Evolutionary conservation across 2,888 invertebrate species (phyloP).

Genomic region (Tetragnatha montana): DNA sequence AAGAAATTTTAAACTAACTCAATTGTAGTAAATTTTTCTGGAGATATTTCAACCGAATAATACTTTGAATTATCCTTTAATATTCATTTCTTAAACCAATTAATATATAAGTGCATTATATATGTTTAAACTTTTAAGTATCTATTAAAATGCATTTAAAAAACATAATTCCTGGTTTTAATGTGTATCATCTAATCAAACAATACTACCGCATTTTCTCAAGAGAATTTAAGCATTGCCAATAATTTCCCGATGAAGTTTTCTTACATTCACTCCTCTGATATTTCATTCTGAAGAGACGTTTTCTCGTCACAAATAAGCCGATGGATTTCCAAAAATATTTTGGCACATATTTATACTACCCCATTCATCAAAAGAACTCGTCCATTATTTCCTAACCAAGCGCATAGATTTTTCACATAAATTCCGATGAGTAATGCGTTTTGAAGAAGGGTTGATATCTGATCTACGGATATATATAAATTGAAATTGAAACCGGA

Average conservation of each 20-base stretch:
- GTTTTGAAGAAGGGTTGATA: neutral
- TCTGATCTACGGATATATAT: neutral
- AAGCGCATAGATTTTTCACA: neutral
- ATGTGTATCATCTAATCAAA: neutral
- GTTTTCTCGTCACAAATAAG: neutral
- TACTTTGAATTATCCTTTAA: too few species aligned
- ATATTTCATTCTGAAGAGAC: neutral
- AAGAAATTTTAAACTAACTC: too few species aligned
- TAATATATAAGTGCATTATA: too few species aligned
- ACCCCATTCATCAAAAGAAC: neutral
- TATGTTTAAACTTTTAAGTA: too few species aligned
- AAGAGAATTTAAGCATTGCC: neutral
- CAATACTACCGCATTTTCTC: neutral
- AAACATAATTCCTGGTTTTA: too few species aligned
- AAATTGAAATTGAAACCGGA: neutral
- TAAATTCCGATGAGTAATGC: neutral
- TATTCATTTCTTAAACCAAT: too few species aligned
- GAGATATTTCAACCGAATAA: too few species aligned
- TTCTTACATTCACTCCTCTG: neutral
- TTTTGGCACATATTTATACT: neutral
- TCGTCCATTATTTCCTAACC: neutral
- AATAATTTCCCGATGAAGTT: neutral
- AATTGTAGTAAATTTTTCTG: too few species aligned
- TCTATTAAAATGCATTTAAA: too few species aligned
- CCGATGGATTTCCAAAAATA: neutral